phyloP scores from a whole-genome alignment of 2,797 vertebrate genomes.

The Acipenser transmontanus region DNA sequence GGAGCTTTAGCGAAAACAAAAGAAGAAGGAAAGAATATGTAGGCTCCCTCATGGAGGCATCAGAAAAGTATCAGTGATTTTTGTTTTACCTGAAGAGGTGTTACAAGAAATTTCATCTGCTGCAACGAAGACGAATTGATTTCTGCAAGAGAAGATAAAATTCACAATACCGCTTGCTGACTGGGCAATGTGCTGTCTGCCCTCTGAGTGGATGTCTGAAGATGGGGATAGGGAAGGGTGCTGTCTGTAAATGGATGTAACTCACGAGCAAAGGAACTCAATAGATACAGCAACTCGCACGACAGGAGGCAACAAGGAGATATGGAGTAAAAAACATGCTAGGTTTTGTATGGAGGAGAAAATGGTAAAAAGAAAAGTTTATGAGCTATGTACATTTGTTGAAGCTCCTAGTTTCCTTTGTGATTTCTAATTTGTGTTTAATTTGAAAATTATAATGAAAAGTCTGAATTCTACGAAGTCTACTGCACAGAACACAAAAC shows the following conservation, averaged over 20 bases:
- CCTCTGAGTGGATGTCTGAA: constrained; percentile 63
- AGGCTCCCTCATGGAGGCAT: constrained; percentile 63
- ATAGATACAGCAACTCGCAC: not conserved
- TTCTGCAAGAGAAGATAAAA: constrained; percentile 95
- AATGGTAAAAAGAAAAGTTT: constrained; percentile 39
- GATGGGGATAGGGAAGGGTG: constrained; percentile 56
- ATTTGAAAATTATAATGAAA: constrained; percentile 20
- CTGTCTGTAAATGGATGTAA: constrained; percentile 53
- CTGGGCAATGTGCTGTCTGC: constrained; percentile 67
- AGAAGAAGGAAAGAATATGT: constrained; percentile 24
- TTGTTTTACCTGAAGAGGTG: constrained; percentile 86
- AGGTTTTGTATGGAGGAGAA: constrained; percentile 41
- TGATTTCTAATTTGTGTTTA: constrained; percentile 62
- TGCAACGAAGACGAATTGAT: constrained; percentile 93
- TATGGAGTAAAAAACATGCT: constrained; percentile 46
- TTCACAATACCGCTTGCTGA: constrained; percentile 89
- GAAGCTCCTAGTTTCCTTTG: constrained; percentile 68
- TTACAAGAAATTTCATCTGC: constrained; percentile 95
- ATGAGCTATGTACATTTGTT: constrained; percentile 58
- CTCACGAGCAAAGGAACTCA: constrained; percentile 11
- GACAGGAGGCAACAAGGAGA: constrained; percentile 48
- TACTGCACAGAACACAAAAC: constrained; percentile 2
- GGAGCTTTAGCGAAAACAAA: constrained; percentile 29
- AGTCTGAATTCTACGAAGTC: not conserved
- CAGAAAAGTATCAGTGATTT: constrained; percentile 74